Evolutionary conservation across 2,888 invertebrate genomes (phyloP), one percentile per base, ranked within the genome.

Genomic region (Idaea straminata): DNA sequence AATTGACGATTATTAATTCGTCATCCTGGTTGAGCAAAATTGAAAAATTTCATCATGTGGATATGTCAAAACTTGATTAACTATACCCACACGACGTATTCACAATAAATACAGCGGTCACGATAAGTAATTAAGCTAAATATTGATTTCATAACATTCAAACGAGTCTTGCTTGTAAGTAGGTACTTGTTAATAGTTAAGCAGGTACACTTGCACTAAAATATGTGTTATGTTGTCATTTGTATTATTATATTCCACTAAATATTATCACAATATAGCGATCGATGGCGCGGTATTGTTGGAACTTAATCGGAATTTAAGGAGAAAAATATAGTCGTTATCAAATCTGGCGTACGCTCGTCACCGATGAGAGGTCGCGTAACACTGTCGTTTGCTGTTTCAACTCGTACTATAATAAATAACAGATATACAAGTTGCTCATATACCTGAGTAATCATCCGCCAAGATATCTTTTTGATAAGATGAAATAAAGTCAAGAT

Each of bases 261-360:
- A 47, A 47, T 7, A 47, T 47, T 47, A 13, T 47, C 47, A 47
- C 10, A 47, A 47, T 10, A 47, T 47, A 47, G 10, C 47, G 7
- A 13, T 7, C 13, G 47, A 6, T 10, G 5, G 47, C 47, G 47
- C 47, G 47, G 10, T 47, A 10, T 47, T 47, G 5, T 47, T 7
- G 4, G 47, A 2, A 7, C 10, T 47, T 47, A 47, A 13, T 47
- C 5, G 47, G 47, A 47, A 36, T 47, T 6, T 47, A 0, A 3
- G 10, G 13, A 47, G 0, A 5, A 47, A 47, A 6, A 47, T 47
- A 47, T 13, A 47, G 2, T 47, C 47, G 47, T 47, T 47, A 47
- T 47, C 47, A 47, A 47, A 47, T 47, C 47, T 47, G 47, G 47
- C 47, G 47, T 47, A 47, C 47, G 47, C 47, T 47, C 47, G 47